These are phyloP conservation scores for Oncopodura yosiiana DNA, from an alignment of 1,140 invertebrate genomes.

Conservation along the genomic window DNA sequence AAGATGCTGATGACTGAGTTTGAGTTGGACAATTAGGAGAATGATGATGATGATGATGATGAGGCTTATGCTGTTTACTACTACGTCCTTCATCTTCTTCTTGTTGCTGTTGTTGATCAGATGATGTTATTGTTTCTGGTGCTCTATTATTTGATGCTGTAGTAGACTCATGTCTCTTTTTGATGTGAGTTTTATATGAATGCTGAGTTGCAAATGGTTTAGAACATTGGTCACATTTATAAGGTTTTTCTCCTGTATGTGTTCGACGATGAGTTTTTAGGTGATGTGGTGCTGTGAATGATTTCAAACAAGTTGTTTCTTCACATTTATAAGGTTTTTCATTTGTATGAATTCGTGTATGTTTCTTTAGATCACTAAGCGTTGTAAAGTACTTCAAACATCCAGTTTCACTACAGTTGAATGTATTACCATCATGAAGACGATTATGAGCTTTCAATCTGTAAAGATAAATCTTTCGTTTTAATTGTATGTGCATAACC, in stretches of 20 bases:
- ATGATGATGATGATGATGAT: no score
- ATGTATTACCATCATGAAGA: slow-evolving; percentile 88
- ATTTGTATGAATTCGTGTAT: slow-evolving; percentile 80
- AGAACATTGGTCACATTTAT: slow-evolving; percentile 63
- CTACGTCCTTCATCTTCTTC: slow-evolving; percentile 29
- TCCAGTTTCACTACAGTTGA: slow-evolving; percentile 73
- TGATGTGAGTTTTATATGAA: slow-evolving; percentile 62
- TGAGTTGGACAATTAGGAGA: no score
- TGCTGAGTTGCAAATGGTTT: slow-evolving; percentile 70
- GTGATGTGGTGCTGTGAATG: slow-evolving; percentile 87
- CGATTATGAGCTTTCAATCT: slow-evolving; percentile 83
- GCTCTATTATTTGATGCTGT: not conserved
- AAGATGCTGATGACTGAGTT: no score
- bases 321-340: slow-evolving; percentile 83
- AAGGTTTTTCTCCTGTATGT: slow-evolving; percentile 66
- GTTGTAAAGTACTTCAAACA: slow-evolving; percentile 91
- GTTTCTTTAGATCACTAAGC: slow-evolving; percentile 85
- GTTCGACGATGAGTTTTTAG: slow-evolving; percentile 73
- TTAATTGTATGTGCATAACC: not conserved
- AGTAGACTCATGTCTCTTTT: slow-evolving; percentile 27
- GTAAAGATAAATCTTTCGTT: slow-evolving; percentile 27
- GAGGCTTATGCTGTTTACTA: no score
- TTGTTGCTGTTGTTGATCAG: slow-evolving; percentile 31
- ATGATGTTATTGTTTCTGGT: not conserved
- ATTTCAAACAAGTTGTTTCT: slow-evolving; percentile 74